These are phyloP conservation scores for Phengaris alcon DNA, from an alignment of 2,888 invertebrate genomes.

Conservation along the genomic window DNA sequence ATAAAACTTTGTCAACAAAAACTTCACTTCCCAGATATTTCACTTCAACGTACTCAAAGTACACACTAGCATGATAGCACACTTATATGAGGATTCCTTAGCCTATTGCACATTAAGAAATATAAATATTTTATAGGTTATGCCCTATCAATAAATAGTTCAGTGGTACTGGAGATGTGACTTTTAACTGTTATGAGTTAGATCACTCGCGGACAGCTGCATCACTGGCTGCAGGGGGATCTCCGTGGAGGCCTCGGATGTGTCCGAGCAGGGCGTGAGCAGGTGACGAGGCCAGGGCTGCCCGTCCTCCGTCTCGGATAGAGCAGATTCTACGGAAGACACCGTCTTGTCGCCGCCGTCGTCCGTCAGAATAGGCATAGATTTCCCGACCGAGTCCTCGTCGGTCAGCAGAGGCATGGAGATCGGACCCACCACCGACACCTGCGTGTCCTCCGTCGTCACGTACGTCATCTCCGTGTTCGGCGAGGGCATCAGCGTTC, in stretches of 20 bases:
- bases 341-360: slow-evolving; percentile 54
- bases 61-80: slow-evolving; percentile 30
- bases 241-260: slow-evolving; percentile 64
- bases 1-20: slow-evolving; percentile 15
- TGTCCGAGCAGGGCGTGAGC: slow-evolving; percentile 62
- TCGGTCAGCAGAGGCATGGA: slow-evolving; percentile 82
- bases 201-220: slow-evolving; percentile 59
- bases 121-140: slow-evolving; percentile 29
- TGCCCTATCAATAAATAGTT: slow-evolving; percentile 35
- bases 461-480: slow-evolving; percentile 63
- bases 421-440: slow-evolving; percentile 58
- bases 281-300: slow-evolving; percentile 59
- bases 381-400: slow-evolving; percentile 57
- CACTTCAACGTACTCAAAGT: slow-evolving; percentile 32
- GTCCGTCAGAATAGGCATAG: slow-evolving; percentile 71
- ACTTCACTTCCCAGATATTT: slow-evolving; percentile 1
- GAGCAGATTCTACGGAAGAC: slow-evolving; percentile 54
- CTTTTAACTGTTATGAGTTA: slow-evolving; percentile 56
- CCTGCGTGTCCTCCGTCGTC: slow-evolving; percentile 56
- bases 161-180: slow-evolving; percentile 27
- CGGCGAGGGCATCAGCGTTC: slow-evolving; percentile 53
- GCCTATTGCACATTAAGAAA: slow-evolving; percentile 55
- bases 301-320: slow-evolving; percentile 53
- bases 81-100: slow-evolving; percentile 41
- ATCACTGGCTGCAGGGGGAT: slow-evolving; percentile 66